Evolutionary conservation across 53 echinoderm and acorn worm species (phyloP).

Genomic region (Arbacia lixula): DNA sequence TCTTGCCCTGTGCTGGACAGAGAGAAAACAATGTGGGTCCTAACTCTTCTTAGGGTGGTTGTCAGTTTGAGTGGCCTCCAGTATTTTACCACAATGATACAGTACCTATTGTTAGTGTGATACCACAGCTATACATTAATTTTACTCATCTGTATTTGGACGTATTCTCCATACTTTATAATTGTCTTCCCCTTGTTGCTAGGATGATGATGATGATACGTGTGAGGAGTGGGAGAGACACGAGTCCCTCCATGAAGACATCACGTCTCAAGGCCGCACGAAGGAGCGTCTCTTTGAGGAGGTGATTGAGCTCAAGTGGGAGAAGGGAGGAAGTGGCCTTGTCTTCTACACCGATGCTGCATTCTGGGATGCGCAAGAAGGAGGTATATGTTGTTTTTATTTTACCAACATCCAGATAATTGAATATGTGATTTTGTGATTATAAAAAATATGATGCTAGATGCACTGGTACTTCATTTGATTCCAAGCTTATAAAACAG

Average conservation of each 20-base stretch:
- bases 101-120: too few species aligned
- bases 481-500: too few species aligned
- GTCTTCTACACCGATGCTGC: conserved; percentile 98
- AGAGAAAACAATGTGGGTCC: too few species aligned
- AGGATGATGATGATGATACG: conserved; percentile 81
- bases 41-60: too few species aligned
- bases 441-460: too few species aligned
- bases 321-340: conserved; percentile 91
- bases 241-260: conserved; percentile 86
- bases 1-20: too few species aligned
- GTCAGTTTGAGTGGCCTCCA: too few species aligned
- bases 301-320: conserved; percentile 94
- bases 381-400: conserved; percentile 62
- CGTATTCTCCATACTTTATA: not conserved
- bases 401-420: too few species aligned
- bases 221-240: conserved; percentile 97
- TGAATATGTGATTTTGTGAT: too few species aligned
- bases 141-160: not conserved
- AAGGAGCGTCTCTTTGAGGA: conserved; percentile 88
- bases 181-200: not conserved
- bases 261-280: conserved; percentile 83
- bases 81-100: too few species aligned
- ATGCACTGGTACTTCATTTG: too few species aligned
- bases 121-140: not conserved
- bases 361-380: conserved; percentile 89